Conservation (phyloP, 2,113 vertebrate genomes). For the Isurus oxyrinchus region DNA sequence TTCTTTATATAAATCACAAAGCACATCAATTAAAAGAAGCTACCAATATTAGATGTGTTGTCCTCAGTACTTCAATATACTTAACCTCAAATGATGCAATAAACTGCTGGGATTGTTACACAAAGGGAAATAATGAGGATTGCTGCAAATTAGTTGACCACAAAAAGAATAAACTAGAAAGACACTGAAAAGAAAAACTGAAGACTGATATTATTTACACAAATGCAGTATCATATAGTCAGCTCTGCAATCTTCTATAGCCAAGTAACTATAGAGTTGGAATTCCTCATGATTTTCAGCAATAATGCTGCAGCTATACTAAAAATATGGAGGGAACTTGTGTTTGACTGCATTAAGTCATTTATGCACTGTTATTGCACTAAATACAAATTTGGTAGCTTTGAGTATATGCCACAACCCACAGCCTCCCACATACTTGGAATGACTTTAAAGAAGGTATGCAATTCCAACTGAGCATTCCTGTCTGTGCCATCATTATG, state of each 20-base stretch:
- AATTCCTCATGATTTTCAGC: background rate
- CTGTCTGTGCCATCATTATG: background rate
- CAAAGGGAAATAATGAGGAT: no score
- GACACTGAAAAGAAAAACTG: background rate
- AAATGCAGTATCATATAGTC: background rate
- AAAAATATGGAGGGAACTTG: background rate
- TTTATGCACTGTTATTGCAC: no score
- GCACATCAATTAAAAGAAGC: no score
- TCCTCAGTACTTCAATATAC: background rate
- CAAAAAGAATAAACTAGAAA: background rate
- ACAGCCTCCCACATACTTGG: background rate
- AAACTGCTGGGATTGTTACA: background rate
- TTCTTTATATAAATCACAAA: no score
- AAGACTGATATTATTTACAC: background rate
- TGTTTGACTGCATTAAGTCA: background rate
- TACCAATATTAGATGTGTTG: background rate
- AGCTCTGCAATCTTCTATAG: background rate
- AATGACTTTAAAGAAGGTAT: background rate
- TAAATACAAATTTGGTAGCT: no score
- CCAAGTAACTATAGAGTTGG: background rate
- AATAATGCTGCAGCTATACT: no score
- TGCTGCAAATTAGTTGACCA: background rate
- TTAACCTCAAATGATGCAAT: background rate
- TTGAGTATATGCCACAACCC: background rate
- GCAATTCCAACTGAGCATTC: background rate